Evolutionary conservation across 2,113 vertebrate species (phyloP).

Genomic region (Dipodomys ordii): DNA sequence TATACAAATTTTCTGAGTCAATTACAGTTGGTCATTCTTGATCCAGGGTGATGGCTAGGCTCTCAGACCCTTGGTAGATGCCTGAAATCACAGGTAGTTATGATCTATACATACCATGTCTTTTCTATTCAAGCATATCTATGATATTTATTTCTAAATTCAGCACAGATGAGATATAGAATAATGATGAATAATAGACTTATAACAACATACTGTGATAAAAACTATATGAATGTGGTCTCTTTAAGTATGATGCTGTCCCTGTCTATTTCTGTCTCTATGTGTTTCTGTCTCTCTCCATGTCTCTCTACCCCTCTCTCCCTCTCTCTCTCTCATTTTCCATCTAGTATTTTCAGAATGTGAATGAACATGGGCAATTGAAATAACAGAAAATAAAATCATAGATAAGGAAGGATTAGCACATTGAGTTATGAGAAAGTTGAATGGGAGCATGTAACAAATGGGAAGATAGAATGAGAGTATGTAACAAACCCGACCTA

Average conservation of each 20-base stretch:
- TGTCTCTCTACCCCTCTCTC: neutral
- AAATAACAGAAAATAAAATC: neutral
- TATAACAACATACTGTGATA: neutral
- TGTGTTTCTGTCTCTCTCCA: too few relatives aligned
- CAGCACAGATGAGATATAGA: neutral
- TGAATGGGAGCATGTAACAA: neutral
- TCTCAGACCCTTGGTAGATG: neutral
- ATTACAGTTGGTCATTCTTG: neutral
- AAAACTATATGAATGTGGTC: neutral
- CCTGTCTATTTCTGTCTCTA: too few relatives aligned
- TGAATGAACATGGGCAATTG: neutral
- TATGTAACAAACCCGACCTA: neutral
- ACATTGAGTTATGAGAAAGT: neutral
- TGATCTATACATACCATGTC: neutral
- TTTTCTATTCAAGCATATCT: neutral
- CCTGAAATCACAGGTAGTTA: neutral
- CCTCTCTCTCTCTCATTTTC: neutral
- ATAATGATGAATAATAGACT: neutral
- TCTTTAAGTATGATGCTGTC: too few relatives aligned
- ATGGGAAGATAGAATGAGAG: neutral
- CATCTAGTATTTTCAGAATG: neutral
- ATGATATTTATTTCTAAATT: neutral
- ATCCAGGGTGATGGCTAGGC: neutral
- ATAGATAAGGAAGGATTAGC: neutral
- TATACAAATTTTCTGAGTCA: neutral